Conservation (phyloP, 2,888 invertebrate genomes). For the Pandemis cinnamomeana region DNA sequence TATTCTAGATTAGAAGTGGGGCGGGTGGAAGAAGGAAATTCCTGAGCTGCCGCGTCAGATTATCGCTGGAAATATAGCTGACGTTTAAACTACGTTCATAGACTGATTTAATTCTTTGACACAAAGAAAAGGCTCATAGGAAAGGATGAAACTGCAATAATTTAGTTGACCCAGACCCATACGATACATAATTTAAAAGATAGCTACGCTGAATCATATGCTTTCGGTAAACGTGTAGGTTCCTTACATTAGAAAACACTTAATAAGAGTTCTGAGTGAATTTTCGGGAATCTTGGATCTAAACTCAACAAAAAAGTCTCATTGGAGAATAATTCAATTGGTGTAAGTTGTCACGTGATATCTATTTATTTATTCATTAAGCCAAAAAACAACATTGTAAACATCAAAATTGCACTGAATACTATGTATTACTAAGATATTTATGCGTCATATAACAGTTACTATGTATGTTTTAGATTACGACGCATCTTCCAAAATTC, state of each 20-base stretch:
- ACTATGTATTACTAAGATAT: not conserved
- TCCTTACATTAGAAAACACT: too few species aligned
- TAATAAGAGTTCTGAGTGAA: too few species aligned
- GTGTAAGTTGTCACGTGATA: too few species aligned
- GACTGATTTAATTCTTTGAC: not conserved
- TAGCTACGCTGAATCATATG: not conserved
- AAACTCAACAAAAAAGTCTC: too few species aligned
- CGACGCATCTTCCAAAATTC: conserved; percentile 46
- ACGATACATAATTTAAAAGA: not conserved
- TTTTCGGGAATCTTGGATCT: too few species aligned
- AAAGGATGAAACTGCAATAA: too few species aligned
- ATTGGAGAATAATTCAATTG: too few species aligned
- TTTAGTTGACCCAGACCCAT: not conserved
- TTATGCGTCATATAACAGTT: not conserved
- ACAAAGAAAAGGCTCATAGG: not conserved
- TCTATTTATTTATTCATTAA: too few species aligned
- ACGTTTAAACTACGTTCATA: conserved; percentile 4
- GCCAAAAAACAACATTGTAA: too few species aligned
- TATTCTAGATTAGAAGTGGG: conserved; percentile 75
- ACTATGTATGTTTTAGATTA: conserved; percentile 20
- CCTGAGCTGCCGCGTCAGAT: conserved; percentile 53
- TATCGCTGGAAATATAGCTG: conserved; percentile 39
- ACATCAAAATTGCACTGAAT: too few species aligned
- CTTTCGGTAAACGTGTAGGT: too few species aligned
- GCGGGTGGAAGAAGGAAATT: conserved; percentile 61